These are phyloP conservation scores for Cybosia mesomella DNA, from an alignment of 2,888 invertebrate genomes.

Conservation along the genomic window DNA sequence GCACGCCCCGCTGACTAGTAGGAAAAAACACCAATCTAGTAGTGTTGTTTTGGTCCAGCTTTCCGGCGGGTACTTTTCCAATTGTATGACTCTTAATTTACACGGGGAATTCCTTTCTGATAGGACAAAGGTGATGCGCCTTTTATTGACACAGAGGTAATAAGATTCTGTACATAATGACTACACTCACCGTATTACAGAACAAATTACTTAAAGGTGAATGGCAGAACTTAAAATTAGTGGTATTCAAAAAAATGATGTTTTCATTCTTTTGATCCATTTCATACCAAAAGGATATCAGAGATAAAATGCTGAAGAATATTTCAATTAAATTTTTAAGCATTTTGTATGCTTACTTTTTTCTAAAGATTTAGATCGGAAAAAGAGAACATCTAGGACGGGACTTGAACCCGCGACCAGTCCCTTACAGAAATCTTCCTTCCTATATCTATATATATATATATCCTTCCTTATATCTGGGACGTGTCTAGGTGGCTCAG, in stretches of 20 bases:
- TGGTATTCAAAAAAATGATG: no score
- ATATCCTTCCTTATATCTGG: no score
- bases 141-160: background rate
- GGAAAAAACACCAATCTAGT: background rate
- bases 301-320: background rate
- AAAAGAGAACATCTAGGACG: no score
- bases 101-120: background rate
- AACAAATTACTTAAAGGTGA: background rate
- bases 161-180: background rate
- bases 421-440: no score
- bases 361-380: no score
- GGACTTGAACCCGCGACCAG: no score
- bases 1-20: background rate
- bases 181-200: background rate
- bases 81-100: background rate
- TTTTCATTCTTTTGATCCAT: no score
- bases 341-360: no score
- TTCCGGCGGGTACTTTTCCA: conserved; percentile 1
- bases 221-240: background rate
- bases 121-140: background rate
- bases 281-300: background rate
- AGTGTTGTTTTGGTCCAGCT: background rate
- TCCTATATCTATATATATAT: no score
- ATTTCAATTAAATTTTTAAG: no score
- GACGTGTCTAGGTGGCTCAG: no score